These are phyloP conservation scores for Palythoa grandis DNA, from an alignment of 92 coral and sea anemone species.

Conservation along the genomic window DNA sequence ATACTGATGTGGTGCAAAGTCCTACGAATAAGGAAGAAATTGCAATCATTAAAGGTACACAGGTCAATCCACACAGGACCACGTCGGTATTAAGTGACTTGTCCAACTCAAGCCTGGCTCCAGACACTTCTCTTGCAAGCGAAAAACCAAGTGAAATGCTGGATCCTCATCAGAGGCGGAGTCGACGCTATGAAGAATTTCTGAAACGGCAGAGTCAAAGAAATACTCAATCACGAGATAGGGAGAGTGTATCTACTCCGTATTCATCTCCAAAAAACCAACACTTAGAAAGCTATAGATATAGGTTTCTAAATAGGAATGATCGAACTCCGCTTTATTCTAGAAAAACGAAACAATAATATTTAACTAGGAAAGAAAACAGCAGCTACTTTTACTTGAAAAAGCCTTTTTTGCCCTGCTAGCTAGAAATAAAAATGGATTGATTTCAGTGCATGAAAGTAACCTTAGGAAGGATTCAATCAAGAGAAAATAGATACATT, in stretches of 20 bases:
- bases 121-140: neutral
- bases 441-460: too few relatives aligned
- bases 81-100: slow-evolving; percentile 1
- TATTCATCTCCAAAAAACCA: neutral
- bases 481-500: too few relatives aligned
- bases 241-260: neutral
- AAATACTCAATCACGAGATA: neutral
- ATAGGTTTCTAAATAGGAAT: neutral
- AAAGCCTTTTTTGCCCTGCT: too few relatives aligned
- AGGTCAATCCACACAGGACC: neutral
- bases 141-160: neutral
- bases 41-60: slow-evolving; percentile 15
- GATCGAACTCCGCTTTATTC: neutral
- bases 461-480: too few relatives aligned
- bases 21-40: neutral
- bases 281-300: neutral
- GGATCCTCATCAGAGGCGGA: neutral
- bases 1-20: slow-evolving; percentile 1
- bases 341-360: neutral
- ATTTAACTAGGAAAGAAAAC: neutral
- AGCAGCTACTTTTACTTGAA: too few relatives aligned
- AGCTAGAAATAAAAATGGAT: too few relatives aligned
- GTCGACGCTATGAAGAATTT: slow-evolving; percentile 27
- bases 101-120: neutral
- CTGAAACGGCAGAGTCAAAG: slow-evolving; percentile 10